phyloP scores from a whole-genome alignment of 1,140 invertebrate species.

The Drosophila nikananu region DNA sequence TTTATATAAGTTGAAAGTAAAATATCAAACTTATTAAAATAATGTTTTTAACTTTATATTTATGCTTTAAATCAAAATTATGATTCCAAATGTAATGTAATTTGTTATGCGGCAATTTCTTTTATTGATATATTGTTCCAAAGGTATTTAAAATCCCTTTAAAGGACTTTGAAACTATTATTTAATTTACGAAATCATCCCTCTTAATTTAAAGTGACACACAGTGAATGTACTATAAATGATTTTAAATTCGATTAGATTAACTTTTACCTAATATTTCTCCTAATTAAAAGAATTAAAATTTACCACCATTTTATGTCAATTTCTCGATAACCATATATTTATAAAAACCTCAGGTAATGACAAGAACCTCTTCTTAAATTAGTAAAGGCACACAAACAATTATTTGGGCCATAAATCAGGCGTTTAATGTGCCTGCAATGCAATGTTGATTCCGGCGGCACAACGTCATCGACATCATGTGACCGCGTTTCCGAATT shows the following conservation, averaged over 20 bases:
- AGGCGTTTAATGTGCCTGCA: slow-evolving; percentile 41
- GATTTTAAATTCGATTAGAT: too few species aligned
- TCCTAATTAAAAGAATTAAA: rapidly evolving
- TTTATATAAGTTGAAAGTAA: too few species aligned
- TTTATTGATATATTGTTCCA: too few species aligned
- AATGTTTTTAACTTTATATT: not conserved
- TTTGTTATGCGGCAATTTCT: too few species aligned
- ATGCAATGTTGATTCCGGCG: slow-evolving; percentile 26
- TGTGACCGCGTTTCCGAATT: slow-evolving; percentile 76
- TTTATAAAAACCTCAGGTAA: too few species aligned
- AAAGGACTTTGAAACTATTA: not conserved
- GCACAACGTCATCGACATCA: slow-evolving; percentile 50
- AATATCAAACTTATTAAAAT: not conserved
- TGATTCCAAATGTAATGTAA: too few species aligned
- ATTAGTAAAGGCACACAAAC: slow-evolving; percentile 5
- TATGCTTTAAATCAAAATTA: too few species aligned
- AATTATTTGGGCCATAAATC: slow-evolving; percentile 33
- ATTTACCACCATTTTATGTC: too few species aligned
- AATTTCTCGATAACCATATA: not conserved
- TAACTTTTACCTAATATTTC: not conserved
- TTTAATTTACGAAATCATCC: not conserved
- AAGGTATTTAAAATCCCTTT: too few species aligned
- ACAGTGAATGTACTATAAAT: not conserved
- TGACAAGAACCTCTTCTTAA: not conserved
- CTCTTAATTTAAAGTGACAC: not conserved